Conservation (phyloP, 2,113 vertebrate genomes). For the Colinus virginianus region DNA sequence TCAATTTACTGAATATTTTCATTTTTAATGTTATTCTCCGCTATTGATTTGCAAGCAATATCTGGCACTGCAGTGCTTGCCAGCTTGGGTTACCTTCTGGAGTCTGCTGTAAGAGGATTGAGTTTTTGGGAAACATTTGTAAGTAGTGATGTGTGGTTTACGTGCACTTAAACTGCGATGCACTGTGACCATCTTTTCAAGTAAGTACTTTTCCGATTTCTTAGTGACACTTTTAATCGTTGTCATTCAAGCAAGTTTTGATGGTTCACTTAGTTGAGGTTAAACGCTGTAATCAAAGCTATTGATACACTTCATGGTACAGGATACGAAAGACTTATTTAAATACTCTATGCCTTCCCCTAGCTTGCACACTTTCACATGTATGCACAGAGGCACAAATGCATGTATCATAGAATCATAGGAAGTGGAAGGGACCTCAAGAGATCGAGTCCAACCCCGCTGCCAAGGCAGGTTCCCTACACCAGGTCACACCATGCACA, state of each 20-base stretch:
- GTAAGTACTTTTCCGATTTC: background rate
- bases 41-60: background rate
- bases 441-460: too few relatives aligned
- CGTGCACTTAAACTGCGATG: background rate
- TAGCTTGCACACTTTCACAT: background rate
- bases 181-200: background rate
- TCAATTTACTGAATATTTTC: background rate
- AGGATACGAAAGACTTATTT: background rate
- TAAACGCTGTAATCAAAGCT: background rate
- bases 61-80: background rate
- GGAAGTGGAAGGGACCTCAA: too few relatives aligned
- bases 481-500: fast-evolving
- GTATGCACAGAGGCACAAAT: background rate
- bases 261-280: background rate
- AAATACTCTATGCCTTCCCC: too few relatives aligned
- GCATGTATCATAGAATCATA: too few relatives aligned
- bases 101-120: background rate
- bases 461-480: too few relatives aligned
- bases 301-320: background rate
- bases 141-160: background rate
- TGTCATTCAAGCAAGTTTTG: background rate
- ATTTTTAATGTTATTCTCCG: background rate
- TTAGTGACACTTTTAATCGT: background rate
- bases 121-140: background rate
- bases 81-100: background rate